Conservation (phyloP, 2,113 vertebrate genomes). For the Rhabdomys dilectus region DNA sequence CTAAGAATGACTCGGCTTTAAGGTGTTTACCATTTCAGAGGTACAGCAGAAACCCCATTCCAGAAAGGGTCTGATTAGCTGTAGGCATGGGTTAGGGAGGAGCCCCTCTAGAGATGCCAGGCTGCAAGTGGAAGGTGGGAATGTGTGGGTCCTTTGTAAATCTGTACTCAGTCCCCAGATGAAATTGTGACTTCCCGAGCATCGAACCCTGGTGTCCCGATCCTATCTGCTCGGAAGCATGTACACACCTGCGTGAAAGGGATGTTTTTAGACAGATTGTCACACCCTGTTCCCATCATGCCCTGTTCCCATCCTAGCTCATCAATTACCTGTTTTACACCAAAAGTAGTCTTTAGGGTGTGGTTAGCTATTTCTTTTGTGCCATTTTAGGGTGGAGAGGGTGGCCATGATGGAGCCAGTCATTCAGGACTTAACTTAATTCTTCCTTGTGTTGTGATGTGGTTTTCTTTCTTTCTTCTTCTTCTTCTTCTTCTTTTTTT, state of each 20-base stretch:
- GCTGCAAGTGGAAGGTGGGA: conserved; percentile 62
- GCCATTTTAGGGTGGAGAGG: conserved; percentile 78
- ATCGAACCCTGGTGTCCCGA: conserved; percentile 41
- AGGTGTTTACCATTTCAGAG: conserved; percentile 82
- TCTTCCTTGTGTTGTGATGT: conserved; percentile 82
- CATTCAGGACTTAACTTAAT: conserved; percentile 78
- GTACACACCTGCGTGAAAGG: conserved; percentile 47
- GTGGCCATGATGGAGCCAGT: conserved; percentile 83
- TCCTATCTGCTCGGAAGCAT: conserved; percentile 36
- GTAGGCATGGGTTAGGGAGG: conserved; percentile 57
- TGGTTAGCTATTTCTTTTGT: conserved; percentile 80
- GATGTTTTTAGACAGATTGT: conserved; percentile 63
- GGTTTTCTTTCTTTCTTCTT: neutral
- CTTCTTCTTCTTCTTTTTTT: no score
- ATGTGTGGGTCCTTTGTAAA: conserved; percentile 64
- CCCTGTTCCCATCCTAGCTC: conserved; percentile 63
- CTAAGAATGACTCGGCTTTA: conserved; percentile 90
- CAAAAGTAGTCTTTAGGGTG: conserved; percentile 83
- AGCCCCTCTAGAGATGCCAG: conserved; percentile 50
- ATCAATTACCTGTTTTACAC: conserved; percentile 70
- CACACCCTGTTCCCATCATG: conserved; percentile 47
- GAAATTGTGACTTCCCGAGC: conserved; percentile 70
- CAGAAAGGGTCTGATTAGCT: conserved; percentile 69
- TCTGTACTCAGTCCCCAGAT: conserved; percentile 54
- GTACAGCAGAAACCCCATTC: conserved; percentile 79